Base-by-base conservation (phyloP, 2,797 vertebrate species). In the Lithobates pipiens region DNA sequence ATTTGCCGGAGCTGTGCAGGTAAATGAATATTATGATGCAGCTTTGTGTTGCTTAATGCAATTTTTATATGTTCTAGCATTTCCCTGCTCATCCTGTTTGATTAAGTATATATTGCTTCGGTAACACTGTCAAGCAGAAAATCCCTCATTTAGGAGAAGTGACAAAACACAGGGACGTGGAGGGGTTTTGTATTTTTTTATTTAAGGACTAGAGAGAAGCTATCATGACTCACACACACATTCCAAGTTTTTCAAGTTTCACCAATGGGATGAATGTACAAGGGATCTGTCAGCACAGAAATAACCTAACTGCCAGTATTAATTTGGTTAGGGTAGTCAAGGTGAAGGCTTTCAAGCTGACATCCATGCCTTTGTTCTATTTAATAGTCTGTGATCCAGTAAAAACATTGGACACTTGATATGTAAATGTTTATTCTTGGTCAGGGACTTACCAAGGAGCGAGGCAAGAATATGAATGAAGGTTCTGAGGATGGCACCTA, bases 1-100 rank as follows among this genome's bases (percentile, higher is more conserved):
- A 95, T 99, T 93, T 99, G 98, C 90, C 99, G 98, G 93, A 97
- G 96, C 89, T 99, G 98, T 76, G 97, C 98, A 95, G 98, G 98
- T 99, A 87, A 93, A 96, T 92, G 85, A 92, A 89, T 69, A 82
- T 86, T 70, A 75, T 50, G 2, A 78, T 74, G 1, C 10, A 42
- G 61, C 79, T 32, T 3, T 78, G 72, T 54, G 84, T 70, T 83
- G 10, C 15, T 67, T 76, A 89, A 90, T 89, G 77, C 73, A 46
- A 6, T 86, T 78, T 89, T 88, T 90, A 72, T 72, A 5, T 75
- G 44, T 72, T 83, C 71, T 77, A 75, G 42, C n/a, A 74, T 65
- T 50, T 65, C 61, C 23, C 42, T 27, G 29, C 63, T 83, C 65
- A 76, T 78, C 29, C 27, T 71, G 79, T 77, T 57, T 77, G 39